Percentiles rank a stretch among this genome's conserved stretches.
Evolutionary conservation across 2,113 vertebrate species (phyloP).

Genomic region (Paedocypris sp.): DNA sequence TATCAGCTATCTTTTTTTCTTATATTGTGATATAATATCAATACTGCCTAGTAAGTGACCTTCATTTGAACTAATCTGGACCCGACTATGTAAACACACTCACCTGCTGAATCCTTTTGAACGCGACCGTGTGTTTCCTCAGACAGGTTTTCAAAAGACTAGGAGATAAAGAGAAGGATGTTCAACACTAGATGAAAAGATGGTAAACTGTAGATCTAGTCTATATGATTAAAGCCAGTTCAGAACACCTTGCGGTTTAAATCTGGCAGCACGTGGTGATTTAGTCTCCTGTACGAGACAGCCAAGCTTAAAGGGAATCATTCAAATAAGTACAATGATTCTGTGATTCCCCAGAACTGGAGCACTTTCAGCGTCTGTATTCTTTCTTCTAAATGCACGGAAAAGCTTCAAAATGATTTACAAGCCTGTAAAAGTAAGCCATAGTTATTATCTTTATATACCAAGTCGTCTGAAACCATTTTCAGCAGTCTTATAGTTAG

Average conservation of each 20-base stretch:
- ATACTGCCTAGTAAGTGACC: no score
- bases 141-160: conserved; percentile 91
- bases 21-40: no score
- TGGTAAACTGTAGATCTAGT: background rate
- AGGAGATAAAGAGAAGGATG: conserved; percentile 34
- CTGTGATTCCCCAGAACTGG: no score
- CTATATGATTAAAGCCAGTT: background rate
- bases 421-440: no score
- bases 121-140: conserved; percentile 71
- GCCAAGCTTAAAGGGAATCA: background rate
- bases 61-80: no score
- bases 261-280: background rate
- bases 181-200: background rate
- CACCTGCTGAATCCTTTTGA: conserved; percentile 67
- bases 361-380: no score
- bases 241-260: background rate
- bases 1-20: no score
- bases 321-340: background rate
- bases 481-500: background rate
- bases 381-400: no score
- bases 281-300: background rate
- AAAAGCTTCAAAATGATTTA: no score
- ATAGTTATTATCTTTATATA: no score
- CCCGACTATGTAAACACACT: conserved; percentile 36
- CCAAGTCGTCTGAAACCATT: no score